These are phyloP conservation scores for Lycopodina hypogea DNA, from an alignment of 37 sponge, comb jelly and placozoan genomes.

Conservation along the genomic window DNA sequence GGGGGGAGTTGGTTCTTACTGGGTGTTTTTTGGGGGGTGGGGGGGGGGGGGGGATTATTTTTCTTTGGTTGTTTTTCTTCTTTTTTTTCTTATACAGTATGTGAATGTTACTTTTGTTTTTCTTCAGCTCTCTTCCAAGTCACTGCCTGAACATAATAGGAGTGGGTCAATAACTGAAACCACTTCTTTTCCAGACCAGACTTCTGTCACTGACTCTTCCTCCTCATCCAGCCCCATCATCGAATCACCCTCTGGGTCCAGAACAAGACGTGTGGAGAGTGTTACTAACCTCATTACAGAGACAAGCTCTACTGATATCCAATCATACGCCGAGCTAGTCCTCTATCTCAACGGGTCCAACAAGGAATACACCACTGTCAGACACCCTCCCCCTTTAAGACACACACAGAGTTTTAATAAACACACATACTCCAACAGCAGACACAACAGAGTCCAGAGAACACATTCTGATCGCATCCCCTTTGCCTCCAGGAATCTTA, in stretches of 20 bases:
- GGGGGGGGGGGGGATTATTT: no score
- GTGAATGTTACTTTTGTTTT: no score
- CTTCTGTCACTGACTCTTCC: no score
- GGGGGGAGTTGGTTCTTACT: no score
- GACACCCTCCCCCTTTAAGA: not conserved
- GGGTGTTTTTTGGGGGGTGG: no score
- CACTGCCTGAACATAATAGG: no score
- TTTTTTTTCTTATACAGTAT: no score
- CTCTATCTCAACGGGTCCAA: slow-evolving; percentile 11
- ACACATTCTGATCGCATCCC: slow-evolving; percentile 14
- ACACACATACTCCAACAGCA: not conserved
- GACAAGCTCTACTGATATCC: not conserved
- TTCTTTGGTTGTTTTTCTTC: no score
- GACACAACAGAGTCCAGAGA: not conserved
- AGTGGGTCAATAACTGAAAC: no score
- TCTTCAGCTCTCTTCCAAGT: no score
- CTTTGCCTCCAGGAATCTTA: no score
- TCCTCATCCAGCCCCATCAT: not conserved
- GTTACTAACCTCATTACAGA: slow-evolving; percentile 7
- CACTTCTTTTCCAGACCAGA: no score
- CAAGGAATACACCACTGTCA: not conserved
- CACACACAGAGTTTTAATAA: not conserved
- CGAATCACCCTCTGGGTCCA: not conserved
- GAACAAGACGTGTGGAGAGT: slow-evolving; percentile 1
- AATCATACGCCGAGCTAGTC: slow-evolving; percentile 20